Evolutionary conservation across 2,113 vertebrate genomes (phyloP).

Genomic region (Psettodes erumei): DNA sequence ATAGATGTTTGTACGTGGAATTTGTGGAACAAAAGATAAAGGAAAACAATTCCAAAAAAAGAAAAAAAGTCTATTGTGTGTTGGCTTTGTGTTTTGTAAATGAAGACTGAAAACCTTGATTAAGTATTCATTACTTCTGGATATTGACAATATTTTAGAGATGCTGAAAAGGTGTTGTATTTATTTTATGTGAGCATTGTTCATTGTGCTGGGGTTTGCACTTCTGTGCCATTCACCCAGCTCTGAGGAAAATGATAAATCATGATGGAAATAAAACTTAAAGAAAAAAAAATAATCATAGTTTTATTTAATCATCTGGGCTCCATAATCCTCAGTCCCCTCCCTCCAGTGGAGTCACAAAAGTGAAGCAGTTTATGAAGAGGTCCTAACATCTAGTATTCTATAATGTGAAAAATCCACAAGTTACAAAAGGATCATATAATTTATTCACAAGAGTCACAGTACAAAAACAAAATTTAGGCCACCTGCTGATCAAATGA

Average conservation of each 20-base stretch:
- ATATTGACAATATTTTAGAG: constrained; percentile 85
- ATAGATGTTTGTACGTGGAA: constrained; percentile 91
- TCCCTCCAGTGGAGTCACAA: too few species aligned
- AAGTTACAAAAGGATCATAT: neutral
- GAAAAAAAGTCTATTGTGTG: constrained; percentile 77
- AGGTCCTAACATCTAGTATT: too few species aligned
- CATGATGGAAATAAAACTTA: constrained; percentile 74
- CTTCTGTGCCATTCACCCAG: constrained; percentile 73
- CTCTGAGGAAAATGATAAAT: constrained; percentile 68
- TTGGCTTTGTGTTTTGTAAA: constrained; percentile 87
- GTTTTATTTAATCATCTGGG: too few species aligned
- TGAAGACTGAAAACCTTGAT: constrained; percentile 76
- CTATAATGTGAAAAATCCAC: too few species aligned
- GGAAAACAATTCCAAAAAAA: constrained; percentile 71
- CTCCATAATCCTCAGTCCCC: too few species aligned
- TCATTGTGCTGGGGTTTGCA: constrained; percentile 66
- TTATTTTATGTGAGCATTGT: constrained; percentile 81
- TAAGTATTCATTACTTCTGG: constrained; percentile 78
- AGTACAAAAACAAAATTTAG: neutral
- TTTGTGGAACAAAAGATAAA: constrained; percentile 82
- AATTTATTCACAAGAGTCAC: neutral
- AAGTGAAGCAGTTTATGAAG: too few species aligned
- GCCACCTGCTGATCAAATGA: constrained; percentile 58
- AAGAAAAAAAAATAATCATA: constrained; percentile 64
- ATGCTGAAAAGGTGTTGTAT: constrained; percentile 84